These are phyloP conservation scores for Sebastes melanostomus DNA, from an alignment of 2,797 vertebrate genomes.

Conservation along the genomic window DNA sequence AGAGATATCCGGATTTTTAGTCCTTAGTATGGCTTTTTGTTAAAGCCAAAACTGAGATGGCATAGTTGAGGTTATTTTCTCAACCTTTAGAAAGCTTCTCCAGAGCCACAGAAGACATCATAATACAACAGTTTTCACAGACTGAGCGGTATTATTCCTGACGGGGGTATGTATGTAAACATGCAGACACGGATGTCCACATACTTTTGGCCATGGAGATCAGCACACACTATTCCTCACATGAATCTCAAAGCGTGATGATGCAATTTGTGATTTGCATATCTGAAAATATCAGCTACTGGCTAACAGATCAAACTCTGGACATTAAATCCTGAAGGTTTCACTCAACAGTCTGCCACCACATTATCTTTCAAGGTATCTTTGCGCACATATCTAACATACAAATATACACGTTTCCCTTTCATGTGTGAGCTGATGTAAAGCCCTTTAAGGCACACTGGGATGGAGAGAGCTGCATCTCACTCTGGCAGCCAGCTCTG, in stretches of 20 bases:
- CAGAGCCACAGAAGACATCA: neutral
- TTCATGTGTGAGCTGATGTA: neutral
- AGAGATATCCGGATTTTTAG: neutral
- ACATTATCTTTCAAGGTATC: neutral
- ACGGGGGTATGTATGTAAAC: neutral
- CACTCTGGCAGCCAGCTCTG: constrained; percentile 5
- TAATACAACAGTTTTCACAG: neutral
- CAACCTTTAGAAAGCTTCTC: neutral
- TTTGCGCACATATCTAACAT: neutral
- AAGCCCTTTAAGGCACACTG: neutral
- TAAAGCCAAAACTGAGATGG: neutral
- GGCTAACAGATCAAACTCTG: constrained; percentile 22
- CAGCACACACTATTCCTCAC: neutral
- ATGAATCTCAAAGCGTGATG: constrained; percentile 9
- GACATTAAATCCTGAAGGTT: constrained; percentile 10
- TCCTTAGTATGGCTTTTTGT: neutral
- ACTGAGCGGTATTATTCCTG: neutral
- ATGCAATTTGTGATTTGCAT: constrained; percentile 19
- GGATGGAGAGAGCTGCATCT: neutral
- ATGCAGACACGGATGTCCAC: neutral
- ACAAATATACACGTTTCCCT: neutral
- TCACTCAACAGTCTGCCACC: neutral
- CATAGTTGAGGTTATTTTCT: neutral
- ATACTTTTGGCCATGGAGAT: neutral
- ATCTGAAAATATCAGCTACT: constrained; percentile 14